phyloP scores from a whole-genome alignment of 2,113 vertebrate genomes.

The Chionomys nivalis region DNA sequence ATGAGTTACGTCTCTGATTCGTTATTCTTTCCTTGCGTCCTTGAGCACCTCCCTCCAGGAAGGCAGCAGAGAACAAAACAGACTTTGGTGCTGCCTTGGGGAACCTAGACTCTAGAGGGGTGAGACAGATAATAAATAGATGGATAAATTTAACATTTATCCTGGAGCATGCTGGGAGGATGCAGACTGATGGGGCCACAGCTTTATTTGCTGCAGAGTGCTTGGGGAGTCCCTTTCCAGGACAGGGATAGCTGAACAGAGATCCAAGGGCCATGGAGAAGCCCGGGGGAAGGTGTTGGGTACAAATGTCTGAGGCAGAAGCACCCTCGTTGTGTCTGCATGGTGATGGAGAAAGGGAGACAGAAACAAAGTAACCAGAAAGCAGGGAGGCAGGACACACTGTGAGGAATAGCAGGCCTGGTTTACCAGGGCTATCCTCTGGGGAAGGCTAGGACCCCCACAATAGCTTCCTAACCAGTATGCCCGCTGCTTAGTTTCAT shows the following conservation, averaged over 20 bases:
- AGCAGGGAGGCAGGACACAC: neutral
- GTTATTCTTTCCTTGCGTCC: neutral
- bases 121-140: neutral
- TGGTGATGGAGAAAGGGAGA: neutral
- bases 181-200: neutral
- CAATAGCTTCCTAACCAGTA: neutral
- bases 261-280: neutral
- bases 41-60: neutral
- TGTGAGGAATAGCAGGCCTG: neutral
- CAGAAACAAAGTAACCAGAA: neutral
- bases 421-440: too few relatives aligned
- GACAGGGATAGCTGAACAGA: neutral
- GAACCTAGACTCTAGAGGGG: neutral
- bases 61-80: neutral
- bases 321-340: neutral
- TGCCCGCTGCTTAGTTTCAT: neutral
- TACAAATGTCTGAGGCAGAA: neutral
- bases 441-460: accelerated
- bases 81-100: neutral
- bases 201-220: neutral
- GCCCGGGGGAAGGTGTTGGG: neutral
- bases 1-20: neutral
- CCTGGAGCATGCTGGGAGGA: neutral
- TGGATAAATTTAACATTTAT: neutral
- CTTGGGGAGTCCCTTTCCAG: neutral